Base-by-base conservation (phyloP, 2,113 vertebrate genomes). In the Elgaria multicarinata region DNA sequence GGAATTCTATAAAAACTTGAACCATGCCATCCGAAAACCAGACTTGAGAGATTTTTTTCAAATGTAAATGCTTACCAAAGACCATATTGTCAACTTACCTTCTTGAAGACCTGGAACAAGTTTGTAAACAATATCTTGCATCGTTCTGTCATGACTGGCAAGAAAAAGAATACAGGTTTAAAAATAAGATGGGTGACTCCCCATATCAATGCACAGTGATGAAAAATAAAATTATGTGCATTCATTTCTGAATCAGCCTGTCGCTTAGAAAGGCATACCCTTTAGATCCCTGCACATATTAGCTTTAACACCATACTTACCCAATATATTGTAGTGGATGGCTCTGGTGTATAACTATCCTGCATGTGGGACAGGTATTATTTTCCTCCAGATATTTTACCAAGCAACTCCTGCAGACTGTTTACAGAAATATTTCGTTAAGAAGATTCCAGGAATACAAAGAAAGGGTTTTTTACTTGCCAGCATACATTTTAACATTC, bases 51-150 rank as follows among this genome's bases (percentile, higher is more conserved):
- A 26, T 78, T 67, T 87, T 31, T 64, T 55, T 10, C 46, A 50
- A 2, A 26, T 53, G 28, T 83, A 53, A 46, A 69, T 24, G 13
- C 89, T 90, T 77, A 86, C 28, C 71, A 39, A 72, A 72, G 7
- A 66, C 31, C 14, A 33, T 1, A 80, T 2, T 1, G 31, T 53
- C 86, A 20, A 93, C 98, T 97, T 86, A 99, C 99, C 99, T 98
- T 99, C 99, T 94, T 99, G 99, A 90, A 99, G 98, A 94, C 99
- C 99, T 87, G 99, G 99, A 67, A 99, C 99, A 97, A 99, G 95
- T 92, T 99, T 99, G 97, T 99, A 99, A 95, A 99, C 99, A 93
- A 99, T 99, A 97, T 99, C 99, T 96, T 99, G 99, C 99, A 99
- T 99, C 97, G 99, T 99, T 97, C 99, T 98, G 96, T 99, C 99